These are phyloP conservation scores for Eira barbara DNA, from an alignment of 2,113 vertebrate genomes.

Conservation along the genomic window DNA sequence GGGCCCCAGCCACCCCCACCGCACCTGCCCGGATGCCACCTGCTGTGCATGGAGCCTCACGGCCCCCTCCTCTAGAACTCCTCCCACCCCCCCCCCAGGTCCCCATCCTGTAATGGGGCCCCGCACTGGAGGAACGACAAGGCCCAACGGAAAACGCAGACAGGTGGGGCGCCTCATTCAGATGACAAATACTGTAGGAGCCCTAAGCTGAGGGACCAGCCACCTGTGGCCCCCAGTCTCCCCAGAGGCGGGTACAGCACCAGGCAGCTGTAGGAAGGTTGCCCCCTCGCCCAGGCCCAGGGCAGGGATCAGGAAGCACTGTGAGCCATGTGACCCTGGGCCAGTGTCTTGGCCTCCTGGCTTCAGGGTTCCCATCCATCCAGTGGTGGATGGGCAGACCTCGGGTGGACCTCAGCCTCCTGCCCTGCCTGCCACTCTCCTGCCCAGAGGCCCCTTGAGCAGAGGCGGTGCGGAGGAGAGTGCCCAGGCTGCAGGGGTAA, in stretches of 20 bases:
- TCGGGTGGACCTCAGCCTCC: accelerated
- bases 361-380: background rate
- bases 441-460: background rate
- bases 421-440: background rate
- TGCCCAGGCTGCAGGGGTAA: background rate
- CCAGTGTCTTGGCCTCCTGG: background rate
- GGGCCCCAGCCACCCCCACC: background rate
- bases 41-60: background rate
- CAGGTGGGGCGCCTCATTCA: background rate
- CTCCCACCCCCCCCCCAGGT: background rate
- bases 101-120: background rate
- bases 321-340: background rate
- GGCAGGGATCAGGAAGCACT: background rate
- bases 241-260: background rate
- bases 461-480: background rate
- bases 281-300: background rate
- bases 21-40: background rate
- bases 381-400: background rate
- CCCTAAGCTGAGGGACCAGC: background rate
- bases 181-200: background rate
- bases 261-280: background rate
- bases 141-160: background rate
- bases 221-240: background rate
- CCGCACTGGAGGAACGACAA: background rate
- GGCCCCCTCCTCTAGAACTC: background rate